Base-by-base conservation (phyloP, 2,888 invertebrate genomes). In the Archips xylosteana region DNA sequence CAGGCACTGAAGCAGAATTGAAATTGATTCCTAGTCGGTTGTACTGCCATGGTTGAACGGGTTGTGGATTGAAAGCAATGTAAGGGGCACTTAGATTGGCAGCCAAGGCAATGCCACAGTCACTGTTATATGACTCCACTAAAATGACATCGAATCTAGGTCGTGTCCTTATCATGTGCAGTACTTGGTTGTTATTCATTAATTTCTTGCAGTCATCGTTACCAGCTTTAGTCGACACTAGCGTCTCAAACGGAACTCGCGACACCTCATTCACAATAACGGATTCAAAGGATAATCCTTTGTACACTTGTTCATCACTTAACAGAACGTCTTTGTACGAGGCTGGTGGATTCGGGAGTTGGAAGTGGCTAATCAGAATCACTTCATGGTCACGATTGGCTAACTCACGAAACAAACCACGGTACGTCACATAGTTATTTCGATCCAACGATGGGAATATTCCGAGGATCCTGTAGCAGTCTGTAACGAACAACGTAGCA, bases 41-140 rank as follows among this genome's bases (percentile, higher is more conserved):
- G 76, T 90, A 91, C 62, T 94, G 89, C 95, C 96, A 96, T 0
- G 95, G 92, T 83, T 95, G 94, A 62, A 95, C 79, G 51, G 94
- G 91, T 75, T 95, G 94, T 0, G 95, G 94, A 68, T 95, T 95
- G 65, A 96, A 84, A 0, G 95, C 92, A 39, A 97, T 95, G 75
- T 95, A 95, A 0, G 97, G 97, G 0, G 95, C 96, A 79, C 95
- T 94, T 57, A 97, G 95, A 85, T 96, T 95, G 79, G 96, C 95
- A 6, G 96, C 96, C 76, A 97, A 90, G 39, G 96, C 96, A 80
- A 97, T 87, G 80, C 96, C 96, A 81, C 97, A 97, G 83, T 97
- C 97, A 49, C 96, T 95, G 81, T 97, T 97, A 87, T 97, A 97
- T 70, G 95, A 95, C 85, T 97, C 97, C 76, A 96, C 95, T 36